These are phyloP conservation scores for Myiagra hebetior DNA, from an alignment of 2,113 vertebrate genomes.

Conservation along the genomic window DNA sequence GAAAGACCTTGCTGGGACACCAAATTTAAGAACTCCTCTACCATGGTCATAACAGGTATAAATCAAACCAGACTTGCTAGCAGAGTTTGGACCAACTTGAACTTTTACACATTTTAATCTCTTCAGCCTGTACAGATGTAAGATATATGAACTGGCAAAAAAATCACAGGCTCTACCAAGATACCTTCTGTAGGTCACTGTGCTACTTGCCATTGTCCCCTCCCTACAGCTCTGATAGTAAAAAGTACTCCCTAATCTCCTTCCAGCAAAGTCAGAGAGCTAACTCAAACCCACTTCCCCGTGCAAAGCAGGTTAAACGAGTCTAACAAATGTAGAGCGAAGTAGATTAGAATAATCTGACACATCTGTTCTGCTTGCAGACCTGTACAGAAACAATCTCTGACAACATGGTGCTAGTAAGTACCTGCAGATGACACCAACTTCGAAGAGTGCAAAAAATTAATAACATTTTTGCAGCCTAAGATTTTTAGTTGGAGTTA, in stretches of 20 bases:
- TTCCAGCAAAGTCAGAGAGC: background rate
- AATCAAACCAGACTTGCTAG: background rate
- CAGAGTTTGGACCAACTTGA: background rate
- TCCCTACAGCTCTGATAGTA: background rate
- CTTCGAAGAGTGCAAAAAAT: background rate
- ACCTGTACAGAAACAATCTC: background rate
- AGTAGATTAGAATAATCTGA: background rate
- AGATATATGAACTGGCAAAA: background rate
- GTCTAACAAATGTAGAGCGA: background rate
- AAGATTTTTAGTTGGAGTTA: background rate
- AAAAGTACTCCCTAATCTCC: background rate
- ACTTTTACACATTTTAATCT: background rate
- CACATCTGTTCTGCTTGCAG: background rate
- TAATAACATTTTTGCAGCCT: accelerated
- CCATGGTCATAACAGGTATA: background rate
- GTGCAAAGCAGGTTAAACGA: background rate
- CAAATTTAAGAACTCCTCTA: background rate
- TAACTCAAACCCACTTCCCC: background rate
- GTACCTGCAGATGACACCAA: background rate
- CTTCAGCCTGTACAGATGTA: background rate
- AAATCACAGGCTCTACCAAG: background rate
- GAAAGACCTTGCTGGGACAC: background rate
- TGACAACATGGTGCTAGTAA: background rate
- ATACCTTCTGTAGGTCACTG: background rate
- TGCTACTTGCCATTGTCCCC: background rate